Evolutionary conservation across 2,113 vertebrate species (phyloP).

Genomic region (Mustelus asterias): DNA sequence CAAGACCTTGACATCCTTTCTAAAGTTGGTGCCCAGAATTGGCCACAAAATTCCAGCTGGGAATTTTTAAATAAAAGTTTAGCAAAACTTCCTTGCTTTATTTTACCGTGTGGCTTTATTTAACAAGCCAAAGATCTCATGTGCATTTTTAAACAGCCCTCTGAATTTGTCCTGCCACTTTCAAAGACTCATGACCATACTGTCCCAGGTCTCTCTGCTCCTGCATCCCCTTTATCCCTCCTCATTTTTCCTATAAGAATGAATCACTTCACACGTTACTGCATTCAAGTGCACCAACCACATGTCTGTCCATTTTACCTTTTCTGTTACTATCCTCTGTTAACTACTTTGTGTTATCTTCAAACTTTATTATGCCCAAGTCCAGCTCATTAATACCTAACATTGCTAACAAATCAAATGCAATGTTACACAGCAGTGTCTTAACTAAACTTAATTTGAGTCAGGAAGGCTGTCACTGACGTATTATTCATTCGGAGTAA

Average conservation of each 20-base stretch:
- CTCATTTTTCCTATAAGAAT: neutral
- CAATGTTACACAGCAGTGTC: neutral
- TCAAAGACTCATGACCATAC: neutral
- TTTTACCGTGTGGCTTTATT: neutral
- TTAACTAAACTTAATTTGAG: neutral
- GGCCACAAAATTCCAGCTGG: no score
- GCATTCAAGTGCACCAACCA: neutral
- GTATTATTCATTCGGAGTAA: neutral
- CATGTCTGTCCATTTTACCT: neutral
- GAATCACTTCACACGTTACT: neutral
- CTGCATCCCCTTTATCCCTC: neutral
- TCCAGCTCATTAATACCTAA: neutral
- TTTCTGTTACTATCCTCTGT: neutral
- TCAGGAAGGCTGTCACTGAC: neutral
- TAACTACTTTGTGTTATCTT: neutral
- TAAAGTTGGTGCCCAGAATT: no score
- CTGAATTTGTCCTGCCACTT: neutral
- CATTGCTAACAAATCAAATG: neutral
- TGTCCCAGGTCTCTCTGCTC: no score
- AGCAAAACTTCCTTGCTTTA: neutral
- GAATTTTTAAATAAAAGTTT: no score
- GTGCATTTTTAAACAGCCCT: neutral
- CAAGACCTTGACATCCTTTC: no score
- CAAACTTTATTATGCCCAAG: neutral
- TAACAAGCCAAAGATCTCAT: no score